A percentile compares a stretch with the other conserved stretches of the same genome.
These are phyloP conservation scores for Dasypolia templi DNA, from an alignment of 2,888 invertebrate species.

Conservation along the genomic window DNA sequence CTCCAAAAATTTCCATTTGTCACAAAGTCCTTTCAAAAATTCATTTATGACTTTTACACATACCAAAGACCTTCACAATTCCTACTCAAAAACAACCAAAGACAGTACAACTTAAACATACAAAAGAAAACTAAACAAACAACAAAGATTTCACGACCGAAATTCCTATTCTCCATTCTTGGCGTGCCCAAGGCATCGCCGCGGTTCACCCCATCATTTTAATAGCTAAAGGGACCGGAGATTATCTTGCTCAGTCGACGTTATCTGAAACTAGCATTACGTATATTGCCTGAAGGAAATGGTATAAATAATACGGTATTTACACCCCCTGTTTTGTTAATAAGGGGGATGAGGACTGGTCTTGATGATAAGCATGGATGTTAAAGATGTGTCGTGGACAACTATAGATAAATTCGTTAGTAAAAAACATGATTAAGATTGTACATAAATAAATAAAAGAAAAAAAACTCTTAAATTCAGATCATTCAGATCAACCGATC, in stretches of 20 bases:
- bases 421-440: no score
- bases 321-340: conserved; percentile 52
- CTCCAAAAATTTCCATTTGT: not conserved
- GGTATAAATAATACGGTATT: conserved; percentile 63
- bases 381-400: not conserved
- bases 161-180: conserved; percentile 48
- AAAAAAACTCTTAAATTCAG: no score
- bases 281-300: conserved; percentile 53
- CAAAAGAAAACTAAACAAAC: conserved; percentile 7
- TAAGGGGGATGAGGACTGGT: conserved; percentile 22
- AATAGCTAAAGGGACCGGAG: conserved; percentile 70
- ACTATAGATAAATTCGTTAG: no score
- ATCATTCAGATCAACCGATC: no score
- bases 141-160: conserved; percentile 21
- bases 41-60: not conserved
- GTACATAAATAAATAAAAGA: no score
- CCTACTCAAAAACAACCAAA: not conserved
- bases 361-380: conserved; percentile 11
- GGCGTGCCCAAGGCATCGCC: conserved; percentile 59
- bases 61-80: not conserved
- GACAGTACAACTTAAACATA: not conserved
- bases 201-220: conserved; percentile 71
- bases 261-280: conserved; percentile 62
- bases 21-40: not conserved
- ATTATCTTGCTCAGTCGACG: conserved; percentile 63